Evolutionary conservation across 2,888 invertebrate genomes (phyloP).

Genomic region (Dimorphilus gyrociliatus): DNA sequence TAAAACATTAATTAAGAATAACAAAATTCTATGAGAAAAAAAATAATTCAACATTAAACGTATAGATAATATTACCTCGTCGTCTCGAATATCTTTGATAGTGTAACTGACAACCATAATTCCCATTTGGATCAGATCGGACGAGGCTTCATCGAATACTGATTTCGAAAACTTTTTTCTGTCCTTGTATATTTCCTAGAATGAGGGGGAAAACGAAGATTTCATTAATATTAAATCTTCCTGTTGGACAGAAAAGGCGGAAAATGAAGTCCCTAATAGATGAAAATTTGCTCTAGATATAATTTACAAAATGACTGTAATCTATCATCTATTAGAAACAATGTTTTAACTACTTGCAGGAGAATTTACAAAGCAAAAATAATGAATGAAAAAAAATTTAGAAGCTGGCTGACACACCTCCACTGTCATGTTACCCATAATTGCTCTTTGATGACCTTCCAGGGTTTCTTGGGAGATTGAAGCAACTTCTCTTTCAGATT

Average conservation of each 20-base stretch:
- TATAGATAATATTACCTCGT: slow-evolving; percentile 20
- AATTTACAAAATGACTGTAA: too few relatives aligned
- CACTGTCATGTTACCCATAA: slow-evolving; percentile 40
- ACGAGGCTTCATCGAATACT: slow-evolving; percentile 38
- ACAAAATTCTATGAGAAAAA: too few relatives aligned
- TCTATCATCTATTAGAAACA: too few relatives aligned
- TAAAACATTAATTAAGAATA: too few relatives aligned
- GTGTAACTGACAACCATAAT: slow-evolving; percentile 38
- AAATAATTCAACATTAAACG: neutral
- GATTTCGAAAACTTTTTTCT: slow-evolving; percentile 38
- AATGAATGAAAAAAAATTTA: too few relatives aligned
- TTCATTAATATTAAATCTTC: too few relatives aligned
- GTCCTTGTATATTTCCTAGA: slow-evolving; percentile 39
- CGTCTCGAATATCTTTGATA: slow-evolving; percentile 37
- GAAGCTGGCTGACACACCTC: slow-evolving; percentile 39
- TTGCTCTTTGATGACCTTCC: slow-evolving; percentile 39
- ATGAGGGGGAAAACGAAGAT: too few relatives aligned
- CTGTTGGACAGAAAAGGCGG: too few relatives aligned
- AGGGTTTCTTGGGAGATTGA: slow-evolving; percentile 35
- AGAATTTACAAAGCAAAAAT: too few relatives aligned
- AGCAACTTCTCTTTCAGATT: slow-evolving; percentile 26
- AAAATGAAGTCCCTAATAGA: too few relatives aligned
- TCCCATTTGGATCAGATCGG: slow-evolving; percentile 38
- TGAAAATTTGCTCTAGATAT: too few relatives aligned
- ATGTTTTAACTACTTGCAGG: too few relatives aligned